phyloP scores from a whole-genome alignment of 2,113 vertebrate genomes.

The Eleginops maclovinus region DNA sequence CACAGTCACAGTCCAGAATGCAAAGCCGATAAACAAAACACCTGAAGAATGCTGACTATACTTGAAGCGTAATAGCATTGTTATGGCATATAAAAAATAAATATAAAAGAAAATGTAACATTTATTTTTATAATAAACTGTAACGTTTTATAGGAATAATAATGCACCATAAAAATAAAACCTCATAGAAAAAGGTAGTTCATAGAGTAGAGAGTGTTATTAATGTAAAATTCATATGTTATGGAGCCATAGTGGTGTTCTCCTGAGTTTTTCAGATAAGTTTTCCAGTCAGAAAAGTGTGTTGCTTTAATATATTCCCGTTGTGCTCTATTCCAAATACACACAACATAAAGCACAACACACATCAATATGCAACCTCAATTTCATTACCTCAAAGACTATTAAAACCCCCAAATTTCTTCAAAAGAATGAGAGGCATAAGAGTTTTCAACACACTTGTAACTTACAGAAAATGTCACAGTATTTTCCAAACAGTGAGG shows the following conservation, averaged over 20 bases:
- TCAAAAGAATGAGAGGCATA: background rate
- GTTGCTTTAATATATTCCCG: background rate
- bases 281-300: no score
- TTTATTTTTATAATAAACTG: background rate
- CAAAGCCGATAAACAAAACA: background rate
- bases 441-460: no score
- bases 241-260: background rate
- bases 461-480: background rate
- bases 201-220: conserved; percentile 23
- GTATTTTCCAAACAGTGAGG: conserved; percentile 6
- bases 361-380: background rate
- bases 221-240: background rate
- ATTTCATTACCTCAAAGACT: background rate
- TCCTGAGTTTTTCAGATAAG: no score
- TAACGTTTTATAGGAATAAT: background rate
- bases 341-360: background rate
- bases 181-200: background rate
- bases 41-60: no score
- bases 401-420: background rate
- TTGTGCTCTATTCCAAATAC: background rate
- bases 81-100: background rate
- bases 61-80: background rate
- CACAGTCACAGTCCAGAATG: conserved; percentile 47
- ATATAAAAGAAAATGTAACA: background rate
- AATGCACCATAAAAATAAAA: background rate